Evolutionary conservation across 30 jellyfish, hydroid and myxozoan species (phyloP).

Genomic region (Aurelia aurita): DNA sequence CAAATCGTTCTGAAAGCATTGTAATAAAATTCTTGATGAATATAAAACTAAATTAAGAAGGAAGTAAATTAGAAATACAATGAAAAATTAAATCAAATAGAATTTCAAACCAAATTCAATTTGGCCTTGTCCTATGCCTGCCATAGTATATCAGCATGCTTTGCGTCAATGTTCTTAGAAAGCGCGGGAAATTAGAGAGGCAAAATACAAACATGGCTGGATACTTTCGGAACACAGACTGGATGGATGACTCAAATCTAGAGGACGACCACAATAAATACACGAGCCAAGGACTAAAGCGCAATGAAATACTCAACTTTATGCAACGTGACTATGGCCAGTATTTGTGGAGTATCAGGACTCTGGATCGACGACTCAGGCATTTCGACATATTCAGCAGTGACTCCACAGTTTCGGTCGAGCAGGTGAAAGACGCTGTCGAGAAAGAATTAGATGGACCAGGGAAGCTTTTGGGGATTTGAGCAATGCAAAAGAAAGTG

Average conservation of each 20-base stretch:
- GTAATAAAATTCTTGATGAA: no score
- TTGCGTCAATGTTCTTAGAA: neutral
- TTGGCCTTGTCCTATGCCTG: no score
- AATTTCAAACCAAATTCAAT: no score
- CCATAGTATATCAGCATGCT: neutral
- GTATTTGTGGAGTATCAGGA: conserved; percentile 42
- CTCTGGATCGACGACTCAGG: conserved; percentile 14
- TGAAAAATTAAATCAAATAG: no score
- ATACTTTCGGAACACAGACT: neutral
- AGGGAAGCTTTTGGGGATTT: conserved; percentile 18
- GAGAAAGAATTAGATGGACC: conserved; percentile 46
- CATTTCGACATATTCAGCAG: neutral
- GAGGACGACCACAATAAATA: neutral
- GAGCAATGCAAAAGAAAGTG: conserved; percentile 48
- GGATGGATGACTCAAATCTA: conserved; percentile 18
- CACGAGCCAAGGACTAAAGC: conserved; percentile 5
- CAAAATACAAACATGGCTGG: no score
- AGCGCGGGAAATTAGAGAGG: no score
- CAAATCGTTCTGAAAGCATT: no score
- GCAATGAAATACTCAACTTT: conserved; percentile 3
- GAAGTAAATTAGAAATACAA: no score
- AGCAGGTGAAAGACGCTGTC: conserved; percentile 10
- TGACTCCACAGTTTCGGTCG: conserved; percentile 18
- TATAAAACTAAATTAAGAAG: no score
- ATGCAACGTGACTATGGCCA: neutral